Conservation (phyloP, 2,113 vertebrate species). For the Spilogale gracilis region DNA sequence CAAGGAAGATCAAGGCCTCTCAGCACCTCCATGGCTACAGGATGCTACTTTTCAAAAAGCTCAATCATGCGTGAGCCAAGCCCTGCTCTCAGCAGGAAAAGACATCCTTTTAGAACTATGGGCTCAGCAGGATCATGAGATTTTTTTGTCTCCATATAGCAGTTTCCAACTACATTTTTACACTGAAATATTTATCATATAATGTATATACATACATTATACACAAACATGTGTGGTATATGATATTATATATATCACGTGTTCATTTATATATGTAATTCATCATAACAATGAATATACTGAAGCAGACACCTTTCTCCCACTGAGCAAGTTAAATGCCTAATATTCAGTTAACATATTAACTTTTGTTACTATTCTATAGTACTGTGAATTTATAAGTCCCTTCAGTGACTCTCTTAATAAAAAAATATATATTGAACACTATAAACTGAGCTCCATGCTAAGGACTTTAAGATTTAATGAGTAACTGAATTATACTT, state of each 20-base stretch:
- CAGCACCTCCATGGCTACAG: neutral
- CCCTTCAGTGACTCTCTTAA: neutral
- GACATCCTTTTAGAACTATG: constrained; percentile 14
- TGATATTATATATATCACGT: neutral
- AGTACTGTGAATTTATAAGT: neutral
- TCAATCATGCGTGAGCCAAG: neutral
- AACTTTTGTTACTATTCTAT: neutral
- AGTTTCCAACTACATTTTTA: neutral
- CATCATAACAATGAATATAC: neutral
- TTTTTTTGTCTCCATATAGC: neutral
- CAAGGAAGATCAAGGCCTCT: neutral
- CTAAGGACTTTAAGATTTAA: neutral
- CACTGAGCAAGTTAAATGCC: neutral
- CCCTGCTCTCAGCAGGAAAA: neutral
- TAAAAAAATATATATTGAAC: neutral
- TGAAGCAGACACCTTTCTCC: neutral
- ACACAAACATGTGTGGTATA: neutral
- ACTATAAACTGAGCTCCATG: neutral
- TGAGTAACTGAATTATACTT: neutral
- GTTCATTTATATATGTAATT: neutral
- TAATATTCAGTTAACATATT: neutral
- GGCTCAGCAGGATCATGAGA: neutral
- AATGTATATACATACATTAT: neutral
- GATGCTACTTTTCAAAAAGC: constrained; percentile 17
- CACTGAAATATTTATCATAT: neutral